Evolutionary conservation across 2,888 invertebrate genomes (phyloP), one percentile per base, ranked within the genome.

Genomic region (Aphelenchoides bicaudatus): DNA sequence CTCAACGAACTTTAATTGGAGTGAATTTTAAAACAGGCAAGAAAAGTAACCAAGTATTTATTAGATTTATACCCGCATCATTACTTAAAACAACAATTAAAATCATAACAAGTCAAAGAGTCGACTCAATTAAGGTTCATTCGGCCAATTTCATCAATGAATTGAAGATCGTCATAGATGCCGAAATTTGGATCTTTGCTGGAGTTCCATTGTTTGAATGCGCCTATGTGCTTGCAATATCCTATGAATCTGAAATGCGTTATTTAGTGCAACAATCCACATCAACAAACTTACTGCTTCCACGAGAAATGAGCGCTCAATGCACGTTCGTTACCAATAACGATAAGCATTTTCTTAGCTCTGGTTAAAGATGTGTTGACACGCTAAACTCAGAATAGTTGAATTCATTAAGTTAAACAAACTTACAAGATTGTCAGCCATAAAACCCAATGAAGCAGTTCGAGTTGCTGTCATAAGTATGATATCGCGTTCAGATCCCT

Each of bases 401-500:
- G 51, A 52, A 58, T 21, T 39, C 19, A 54, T 21, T 19, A 46
- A 19, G 25, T 1, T 10, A 16, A 13, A 13, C 10, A 53, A 50
- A 52, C 23, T 28, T 29, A 68, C 65, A 51, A 65, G 48, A 46
- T 58, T 56, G 34, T 46, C 53, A 8, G 29, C 30, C 21, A 65
- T 27, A 49, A 65, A 65, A 2, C 66, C 66, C 21, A 65, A 46
- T 5, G 25, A 21, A 23, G 64, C 39, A 47, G 47, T 56, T 28
- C 66, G 55, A 13, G 57, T 57, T 21, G 65, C 56, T 16, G 51
- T 50, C 21, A 70, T 39, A 28, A 65, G 56, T n/a, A 65, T 65
- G 16, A 67, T 57, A n/a, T 57, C 56, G n/a, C 66, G 65, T 49
- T 65, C 63, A 16, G 69, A 65, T 10, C 66, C 66, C 46, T 65